Evolutionary conservation across 1,140 invertebrate species (phyloP), one percentile per base, ranked within the genome.

Genomic region (Trichonephila clavipes): DNA sequence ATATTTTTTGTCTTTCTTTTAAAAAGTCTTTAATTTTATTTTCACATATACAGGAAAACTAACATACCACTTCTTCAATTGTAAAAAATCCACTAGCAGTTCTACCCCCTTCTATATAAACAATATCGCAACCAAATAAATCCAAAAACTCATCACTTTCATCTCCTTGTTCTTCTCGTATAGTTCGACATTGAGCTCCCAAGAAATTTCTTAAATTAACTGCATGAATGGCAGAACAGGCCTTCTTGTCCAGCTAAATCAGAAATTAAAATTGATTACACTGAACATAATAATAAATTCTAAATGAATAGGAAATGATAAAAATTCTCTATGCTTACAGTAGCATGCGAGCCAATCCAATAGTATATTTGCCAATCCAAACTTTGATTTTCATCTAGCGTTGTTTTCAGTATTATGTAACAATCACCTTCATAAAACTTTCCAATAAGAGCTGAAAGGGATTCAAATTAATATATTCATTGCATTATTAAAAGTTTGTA

Each of bases 341-440:
- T 98, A 21, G 99, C 98, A 96, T 99, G 98, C 95, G 98, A 98
- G 69, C 99, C 99, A 95, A 99, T 99, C 99, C 99, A 99, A 95
- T 99, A 99, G 96, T 98, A 99, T 95, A 99, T 99, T 95, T 98
- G 97, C 98, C 99, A 99, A 88, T 97, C 97, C 0, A 99, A 96
- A 88, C 97, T 97, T 81, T 98, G 98, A 95, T 97, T 97, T 62
- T 99, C 96, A 95, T 99, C 99, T 64, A 98, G 96, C 64, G 96
- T 97, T 0, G 99, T 99, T 96, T 99, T 98, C 81, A 99, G 96
- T 90, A 99, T 97, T 95, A 99, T 99, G 95, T 99, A 99, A 96
- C 99, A 99, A 96, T 99, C 99, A 21, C 98, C 99, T 96, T 99
- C 99, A 95, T 99, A 99, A 96, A 99, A 99, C 96, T 99, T 99